Evolutionary conservation across 2,888 invertebrate species (phyloP).

Genomic region (Eremobia ochroleuca): DNA sequence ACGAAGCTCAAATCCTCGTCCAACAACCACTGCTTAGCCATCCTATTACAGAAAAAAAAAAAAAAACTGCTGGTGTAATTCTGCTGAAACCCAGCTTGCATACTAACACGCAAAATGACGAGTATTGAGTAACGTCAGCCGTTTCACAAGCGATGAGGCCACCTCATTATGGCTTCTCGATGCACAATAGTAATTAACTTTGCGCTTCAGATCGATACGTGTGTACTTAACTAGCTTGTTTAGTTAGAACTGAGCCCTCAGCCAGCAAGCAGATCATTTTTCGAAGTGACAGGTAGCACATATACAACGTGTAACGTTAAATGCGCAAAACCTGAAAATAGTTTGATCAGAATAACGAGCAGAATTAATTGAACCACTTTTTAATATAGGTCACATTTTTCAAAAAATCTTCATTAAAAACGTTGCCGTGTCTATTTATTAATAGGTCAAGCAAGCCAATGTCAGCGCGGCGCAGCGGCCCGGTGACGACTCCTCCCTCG

Average conservation of each 20-base stretch:
- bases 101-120: neutral
- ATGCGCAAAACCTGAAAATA: too few relatives aligned
- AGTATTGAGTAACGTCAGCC: constrained; percentile 8
- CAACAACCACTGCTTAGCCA: neutral
- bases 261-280: neutral
- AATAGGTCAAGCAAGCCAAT: too few relatives aligned
- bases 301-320: too few relatives aligned
- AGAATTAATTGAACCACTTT: too few relatives aligned
- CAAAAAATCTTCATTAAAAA: too few relatives aligned
- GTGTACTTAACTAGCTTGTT: neutral
- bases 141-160: constrained; percentile 10
- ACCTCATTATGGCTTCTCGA: constrained; percentile 42
- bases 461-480: too few relatives aligned
- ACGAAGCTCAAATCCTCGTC: neutral
- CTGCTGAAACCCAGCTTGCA: neutral
- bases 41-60: neutral
- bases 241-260: neutral
- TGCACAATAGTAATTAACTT: constrained; percentile 37
- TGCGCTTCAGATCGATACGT: constrained; percentile 17
- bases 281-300: too few relatives aligned
- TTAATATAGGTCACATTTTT: too few relatives aligned
- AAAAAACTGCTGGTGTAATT: neutral
- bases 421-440: too few relatives aligned
- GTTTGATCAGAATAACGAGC: too few relatives aligned
- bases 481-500: too few relatives aligned